These are phyloP conservation scores for Alouatta palliata DNA, from an alignment of 2,113 vertebrate genomes.

Conservation along the genomic window DNA sequence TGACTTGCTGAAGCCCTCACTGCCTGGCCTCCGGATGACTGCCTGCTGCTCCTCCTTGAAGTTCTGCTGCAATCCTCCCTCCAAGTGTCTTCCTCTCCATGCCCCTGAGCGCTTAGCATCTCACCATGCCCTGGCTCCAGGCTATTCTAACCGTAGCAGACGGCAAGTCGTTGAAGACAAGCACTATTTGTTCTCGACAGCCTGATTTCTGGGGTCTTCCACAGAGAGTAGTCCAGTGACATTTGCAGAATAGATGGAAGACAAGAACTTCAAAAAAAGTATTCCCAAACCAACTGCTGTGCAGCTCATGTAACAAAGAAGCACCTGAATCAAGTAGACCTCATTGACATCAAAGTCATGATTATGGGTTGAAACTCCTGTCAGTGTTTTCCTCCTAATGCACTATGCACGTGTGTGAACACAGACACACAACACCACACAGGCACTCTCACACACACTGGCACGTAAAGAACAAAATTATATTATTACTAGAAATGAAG, in stretches of 20 bases:
- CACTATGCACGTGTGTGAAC: fast-evolving
- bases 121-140: fast-evolving
- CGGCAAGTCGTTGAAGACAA: background rate
- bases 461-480: no score
- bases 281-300: background rate
- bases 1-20: fast-evolving
- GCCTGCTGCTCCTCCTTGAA: background rate
- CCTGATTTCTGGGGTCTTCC: background rate
- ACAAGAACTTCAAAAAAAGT: background rate
- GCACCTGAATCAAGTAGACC: fast-evolving
- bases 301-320: no score
- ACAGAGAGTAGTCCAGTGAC: background rate
- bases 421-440: background rate
- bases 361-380: background rate
- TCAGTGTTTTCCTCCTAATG: background rate
- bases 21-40: no score
- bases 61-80: no score
- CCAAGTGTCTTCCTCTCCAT: fast-evolving
- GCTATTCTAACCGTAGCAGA: background rate
- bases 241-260: no score
- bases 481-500: background rate
- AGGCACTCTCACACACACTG: no score
- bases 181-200: background rate
- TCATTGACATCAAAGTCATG: fast-evolving
- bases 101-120: fast-evolving